These are phyloP conservation scores for Pollenia labialis DNA, from an alignment of 2,888 invertebrate species.

Conservation along the genomic window DNA sequence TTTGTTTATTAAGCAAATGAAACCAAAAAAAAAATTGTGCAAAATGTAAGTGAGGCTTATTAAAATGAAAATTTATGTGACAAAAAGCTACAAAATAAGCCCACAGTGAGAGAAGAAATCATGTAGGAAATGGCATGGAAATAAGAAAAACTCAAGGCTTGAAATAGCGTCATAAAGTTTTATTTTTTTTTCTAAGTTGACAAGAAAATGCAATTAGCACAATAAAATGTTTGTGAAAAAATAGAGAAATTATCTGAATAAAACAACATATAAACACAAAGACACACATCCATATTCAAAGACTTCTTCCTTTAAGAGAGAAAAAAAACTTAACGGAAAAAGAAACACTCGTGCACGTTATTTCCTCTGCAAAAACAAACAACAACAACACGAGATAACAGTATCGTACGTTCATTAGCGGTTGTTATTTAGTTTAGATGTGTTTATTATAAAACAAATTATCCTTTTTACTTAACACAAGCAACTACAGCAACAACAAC, in stretches of 20 bases:
- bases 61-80: conserved; percentile 71
- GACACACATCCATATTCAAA: not conserved
- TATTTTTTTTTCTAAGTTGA: conserved; percentile 5
- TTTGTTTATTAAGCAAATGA: conserved; percentile 68
- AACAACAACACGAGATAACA: not conserved
- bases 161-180: conserved; percentile 57
- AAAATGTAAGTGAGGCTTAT: conserved; percentile 58
- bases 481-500: conserved; percentile 1
- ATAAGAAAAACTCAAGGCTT: conserved; percentile 60
- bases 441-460: conserved; percentile 70
- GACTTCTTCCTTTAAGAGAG: not conserved
- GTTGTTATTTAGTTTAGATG: conserved; percentile 66
- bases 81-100: conserved; percentile 23
- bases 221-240: conserved; percentile 53
- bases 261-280: not conserved
- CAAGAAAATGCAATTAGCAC: conserved; percentile 68
- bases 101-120: conserved; percentile 33
- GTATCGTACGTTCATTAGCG: conserved; percentile 64
- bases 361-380: conserved; percentile 49
- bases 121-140: conserved; percentile 26
- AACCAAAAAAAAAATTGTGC: conserved; percentile 26
- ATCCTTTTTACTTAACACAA: conserved; percentile 61
- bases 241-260: not conserved
- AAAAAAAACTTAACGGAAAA: conserved; percentile 49
- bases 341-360: conserved; percentile 70